Base-by-base conservation (phyloP, 2,113 vertebrate genomes). In the Amia ocellicauda region DNA sequence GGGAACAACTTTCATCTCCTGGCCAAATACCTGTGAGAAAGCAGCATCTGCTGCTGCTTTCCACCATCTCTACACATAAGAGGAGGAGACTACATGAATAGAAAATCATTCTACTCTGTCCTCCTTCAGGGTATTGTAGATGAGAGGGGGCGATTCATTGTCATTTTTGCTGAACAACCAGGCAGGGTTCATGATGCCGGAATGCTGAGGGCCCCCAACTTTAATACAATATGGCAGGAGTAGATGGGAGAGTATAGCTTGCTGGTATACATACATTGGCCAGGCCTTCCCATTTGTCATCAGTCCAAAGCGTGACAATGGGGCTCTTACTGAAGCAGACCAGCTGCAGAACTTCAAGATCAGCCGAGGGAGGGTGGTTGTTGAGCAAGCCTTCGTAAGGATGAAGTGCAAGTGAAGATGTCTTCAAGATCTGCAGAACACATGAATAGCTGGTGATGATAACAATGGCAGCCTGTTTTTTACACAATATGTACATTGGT, bases 31-130 rank as follows among this genome's bases (percentile, higher is more conserved):
- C 7, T 66, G 63, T 31, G n/a, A 58, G 28, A 58, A 66, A 42
- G 47, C 14, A 23, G 14, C 26, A n/a, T n/a, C 23, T 28, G 53
- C 53, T 28, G 42, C 20, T 27, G 36, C 54, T 23, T 65, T 65
- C 41, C 40, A 20, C 55, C 36, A 24, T 2, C 24, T 45, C 31
- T 57, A 64, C 62, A 14, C n/a, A 29, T 69, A 36, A 58, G 67
- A 42, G 67, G 61, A 62, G 61, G 61, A 9, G 55, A 69, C 19
- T 69, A 69, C 31, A 47, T 63, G 23, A 63, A 69, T n/a, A 50
- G 53, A 10, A 69, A 58, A 29, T 17, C 41, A 26, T 69, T 41
- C 67, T 63, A 51, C 53, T 69, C 67, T 17, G 19, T 58, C 10
- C 28, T 69, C 26, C 55, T 58, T 13, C 53, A 69, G 54, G 61